Percentiles rank a stretch among this genome's conserved stretches.
These are phyloP conservation scores for Ctena decussata DNA, from an alignment of 2,888 invertebrate genomes.

Conservation along the genomic window DNA sequence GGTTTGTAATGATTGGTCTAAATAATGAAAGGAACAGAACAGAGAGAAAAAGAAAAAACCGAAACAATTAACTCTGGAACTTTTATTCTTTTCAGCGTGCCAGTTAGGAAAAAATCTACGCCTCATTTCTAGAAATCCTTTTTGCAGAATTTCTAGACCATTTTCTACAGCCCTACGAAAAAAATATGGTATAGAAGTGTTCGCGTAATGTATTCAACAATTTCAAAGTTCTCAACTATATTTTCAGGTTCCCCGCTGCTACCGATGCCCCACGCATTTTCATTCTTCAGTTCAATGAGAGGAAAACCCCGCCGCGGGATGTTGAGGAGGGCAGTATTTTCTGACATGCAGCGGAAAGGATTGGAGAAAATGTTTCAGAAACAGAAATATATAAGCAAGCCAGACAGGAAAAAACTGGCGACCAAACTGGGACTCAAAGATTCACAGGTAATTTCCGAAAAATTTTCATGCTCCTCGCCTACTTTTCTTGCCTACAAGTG, in stretches of 20 bases:
- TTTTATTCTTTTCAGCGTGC: too few relatives aligned
- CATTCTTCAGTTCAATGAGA: constrained; percentile 84
- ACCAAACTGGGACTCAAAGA: constrained; percentile 98
- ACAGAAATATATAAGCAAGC: constrained; percentile 99
- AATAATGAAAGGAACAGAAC: too few relatives aligned
- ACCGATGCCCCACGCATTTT: constrained; percentile 84
- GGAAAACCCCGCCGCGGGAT: constrained; percentile 96
- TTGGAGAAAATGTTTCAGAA: constrained; percentile 98
- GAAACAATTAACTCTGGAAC: too few relatives aligned
- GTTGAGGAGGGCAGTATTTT: constrained; percentile 99
- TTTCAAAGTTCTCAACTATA: too few relatives aligned
- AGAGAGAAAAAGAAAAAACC: too few relatives aligned
- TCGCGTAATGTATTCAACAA: neutral
- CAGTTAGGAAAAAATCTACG: too few relatives aligned
- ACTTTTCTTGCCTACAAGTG: too few relatives aligned
- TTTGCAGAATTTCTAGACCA: too few relatives aligned
- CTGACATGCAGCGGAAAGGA: constrained; percentile 97
- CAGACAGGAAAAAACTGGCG: constrained; percentile 98
- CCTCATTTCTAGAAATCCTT: too few relatives aligned
- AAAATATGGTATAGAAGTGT: neutral
- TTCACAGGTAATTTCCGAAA: constrained; percentile 98
- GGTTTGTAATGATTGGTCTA: too few relatives aligned
- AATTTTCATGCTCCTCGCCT: too few relatives aligned
- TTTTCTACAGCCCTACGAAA: too few relatives aligned
- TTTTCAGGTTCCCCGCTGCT: constrained; percentile 78